phyloP scores from a whole-genome alignment of 2,797 vertebrate species.

The Lepilemur ruficaudatus region DNA sequence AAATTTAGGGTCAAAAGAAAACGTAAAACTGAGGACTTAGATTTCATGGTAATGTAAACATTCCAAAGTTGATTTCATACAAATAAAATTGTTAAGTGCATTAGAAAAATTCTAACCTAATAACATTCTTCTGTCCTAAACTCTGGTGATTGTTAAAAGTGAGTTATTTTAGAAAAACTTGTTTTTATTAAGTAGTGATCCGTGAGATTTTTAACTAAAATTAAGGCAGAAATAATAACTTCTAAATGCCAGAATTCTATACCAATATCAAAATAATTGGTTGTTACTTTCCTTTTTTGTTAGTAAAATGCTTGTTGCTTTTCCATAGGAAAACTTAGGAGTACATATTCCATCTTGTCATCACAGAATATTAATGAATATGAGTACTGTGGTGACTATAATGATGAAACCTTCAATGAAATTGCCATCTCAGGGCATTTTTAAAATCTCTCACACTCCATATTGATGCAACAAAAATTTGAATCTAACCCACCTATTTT shows the following conservation, averaged over 20 bases:
- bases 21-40: neutral
- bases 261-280: neutral
- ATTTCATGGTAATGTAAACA: slow-evolving; percentile 23
- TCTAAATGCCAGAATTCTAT: neutral
- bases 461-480: neutral
- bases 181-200: slow-evolving; percentile 10
- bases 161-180: neutral
- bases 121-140: slow-evolving; percentile 18
- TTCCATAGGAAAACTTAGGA: neutral
- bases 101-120: slow-evolving; percentile 22
- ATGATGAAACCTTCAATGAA: neutral
- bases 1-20: neutral
- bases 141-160: slow-evolving; percentile 17
- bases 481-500: neutral
- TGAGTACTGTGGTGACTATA: neutral
- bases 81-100: neutral
- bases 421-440: neutral
- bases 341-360: neutral
- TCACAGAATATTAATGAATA: neutral
- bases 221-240: slow-evolving; percentile 13
- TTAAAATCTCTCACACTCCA: neutral
- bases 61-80: neutral
- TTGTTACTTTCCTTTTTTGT: neutral
- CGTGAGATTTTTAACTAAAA: slow-evolving; percentile 33
- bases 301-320: neutral